Evolutionary conservation across 1,140 invertebrate species (phyloP), one percentile per base, ranked within the genome.

Genomic region (Temnothorax curvispinosus): DNA sequence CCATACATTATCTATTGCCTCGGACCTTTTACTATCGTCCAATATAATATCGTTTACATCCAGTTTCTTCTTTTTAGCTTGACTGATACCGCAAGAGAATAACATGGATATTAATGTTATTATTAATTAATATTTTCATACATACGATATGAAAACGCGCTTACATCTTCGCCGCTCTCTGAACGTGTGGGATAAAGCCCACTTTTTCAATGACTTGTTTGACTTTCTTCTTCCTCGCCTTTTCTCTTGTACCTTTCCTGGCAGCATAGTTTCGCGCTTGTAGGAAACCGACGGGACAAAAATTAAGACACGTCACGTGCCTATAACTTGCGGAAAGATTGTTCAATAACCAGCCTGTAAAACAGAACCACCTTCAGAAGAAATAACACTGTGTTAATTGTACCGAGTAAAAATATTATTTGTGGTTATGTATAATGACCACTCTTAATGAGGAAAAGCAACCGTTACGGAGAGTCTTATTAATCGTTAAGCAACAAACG

Each of bases 221-320:
- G 54, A 97, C 96, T 94, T 97, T 98, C 69, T 97, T 97, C 75
- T 97, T 97, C 38, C 96, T 95, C 13, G 96, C 96, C 91, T 96
- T 97, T 85, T 97, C 97, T 88, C 98, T 96, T 7, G 97, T 98
- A 84, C 97, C 97, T 94, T 97, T 98, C 80, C 97, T 96, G 11
- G 97, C 97, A 18, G 97, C 97, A 95, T 96, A 97, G 76, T 95
- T 91, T 72, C 96, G 92, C 32, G 91, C 82, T 93, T 96, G 96
- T 41, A 93, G 75, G 9, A 93, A 88, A 44, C 56, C 47, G 54
- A 32, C 5, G 18, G 62, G 75, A 52, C 9, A 62, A n/a, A 69
- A 21, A 78, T 78, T 88, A n/a, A 52, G 58, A 50, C 62, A 76
- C 15, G 38, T 18, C 15, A 52, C 64, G 15, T 67, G 11, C 11